Evolutionary conservation across 1,140 invertebrate genomes (phyloP).

Genomic region (Linepithema humile): DNA sequence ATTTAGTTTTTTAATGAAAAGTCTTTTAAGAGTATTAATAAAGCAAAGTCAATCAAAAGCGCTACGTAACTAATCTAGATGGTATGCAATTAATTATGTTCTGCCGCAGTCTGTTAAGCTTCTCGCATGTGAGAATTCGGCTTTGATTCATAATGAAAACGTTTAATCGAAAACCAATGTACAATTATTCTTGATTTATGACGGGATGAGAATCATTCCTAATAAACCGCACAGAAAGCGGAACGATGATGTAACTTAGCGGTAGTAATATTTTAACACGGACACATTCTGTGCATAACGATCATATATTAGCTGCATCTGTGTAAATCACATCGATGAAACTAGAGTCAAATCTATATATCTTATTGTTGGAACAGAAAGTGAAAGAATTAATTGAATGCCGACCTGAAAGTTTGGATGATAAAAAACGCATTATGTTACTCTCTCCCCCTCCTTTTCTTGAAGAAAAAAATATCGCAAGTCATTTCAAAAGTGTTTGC

Average conservation of each 20-base stretch:
- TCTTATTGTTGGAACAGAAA: not conserved
- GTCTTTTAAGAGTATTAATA: too few relatives aligned
- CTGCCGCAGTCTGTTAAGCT: not conserved
- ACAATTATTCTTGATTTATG: slow-evolving; percentile 27
- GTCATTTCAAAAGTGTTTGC: too few relatives aligned
- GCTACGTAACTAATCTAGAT: slow-evolving; percentile 8
- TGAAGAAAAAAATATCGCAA: too few relatives aligned
- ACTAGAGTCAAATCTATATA: not conserved
- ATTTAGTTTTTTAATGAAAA: not conserved
- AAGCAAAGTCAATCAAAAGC: not conserved
- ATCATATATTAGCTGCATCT: not conserved
- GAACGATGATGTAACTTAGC: not conserved
- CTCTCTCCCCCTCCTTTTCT: too few relatives aligned
- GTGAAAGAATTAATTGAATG: not conserved
- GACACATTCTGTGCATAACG: not conserved
- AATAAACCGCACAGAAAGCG: not conserved
- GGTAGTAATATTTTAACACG: not conserved
- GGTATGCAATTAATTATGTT: slow-evolving; percentile 20
- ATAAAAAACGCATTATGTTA: not conserved
- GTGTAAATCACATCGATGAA: not conserved
- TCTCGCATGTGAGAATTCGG: not conserved
- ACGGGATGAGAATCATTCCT: not conserved
- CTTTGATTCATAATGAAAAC: slow-evolving; percentile 3
- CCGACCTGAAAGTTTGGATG: not conserved
- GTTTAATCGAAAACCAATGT: slow-evolving; percentile 8